phyloP scores from a whole-genome alignment of 1,140 invertebrate genomes.

The Drosophila rufa region DNA sequence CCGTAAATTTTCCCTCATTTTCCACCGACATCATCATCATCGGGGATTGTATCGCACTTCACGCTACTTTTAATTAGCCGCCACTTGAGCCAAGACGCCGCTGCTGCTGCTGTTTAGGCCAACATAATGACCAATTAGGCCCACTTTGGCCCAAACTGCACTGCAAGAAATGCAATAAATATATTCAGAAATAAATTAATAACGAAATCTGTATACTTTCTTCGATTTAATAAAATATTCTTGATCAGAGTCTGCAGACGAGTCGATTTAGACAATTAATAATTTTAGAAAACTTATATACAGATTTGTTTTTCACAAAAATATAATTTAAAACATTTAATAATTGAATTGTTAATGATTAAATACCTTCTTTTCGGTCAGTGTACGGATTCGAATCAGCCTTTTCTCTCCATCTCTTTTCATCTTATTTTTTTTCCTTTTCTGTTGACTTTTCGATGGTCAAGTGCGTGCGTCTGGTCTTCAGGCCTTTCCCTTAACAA shows the following conservation, averaged over 20 bases:
- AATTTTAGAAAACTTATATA: too few species aligned
- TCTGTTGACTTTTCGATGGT: conserved; percentile 65
- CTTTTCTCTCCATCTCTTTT: not conserved
- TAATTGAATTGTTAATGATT: not conserved
- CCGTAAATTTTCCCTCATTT: conserved; percentile 1
- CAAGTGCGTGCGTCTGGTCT: conserved; percentile 67
- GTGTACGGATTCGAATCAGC: conserved; percentile 8
- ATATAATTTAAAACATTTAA: not conserved
- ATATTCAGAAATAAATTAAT: not conserved
- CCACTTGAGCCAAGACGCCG: conserved; percentile 23
- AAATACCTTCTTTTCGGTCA: not conserved
- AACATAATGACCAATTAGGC: conserved; percentile 76
- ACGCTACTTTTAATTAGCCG: conserved; percentile 78
- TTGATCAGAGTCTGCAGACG: not conserved
- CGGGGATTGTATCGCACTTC: conserved; percentile 53
- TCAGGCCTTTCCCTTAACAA: conserved; percentile 22
- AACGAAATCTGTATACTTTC: not conserved
- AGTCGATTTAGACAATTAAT: not conserved
- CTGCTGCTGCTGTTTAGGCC: conserved; percentile 43
- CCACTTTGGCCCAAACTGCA: conserved; percentile 55
- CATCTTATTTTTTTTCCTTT: conserved; percentile 11
- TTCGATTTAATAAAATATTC: not conserved
- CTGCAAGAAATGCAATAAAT: not conserved
- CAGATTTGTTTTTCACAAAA: not conserved
- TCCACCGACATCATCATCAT: conserved; percentile 6